phyloP scores from a whole-genome alignment of 1,140 invertebrate genomes.

The Oscheius sp. region DNA sequence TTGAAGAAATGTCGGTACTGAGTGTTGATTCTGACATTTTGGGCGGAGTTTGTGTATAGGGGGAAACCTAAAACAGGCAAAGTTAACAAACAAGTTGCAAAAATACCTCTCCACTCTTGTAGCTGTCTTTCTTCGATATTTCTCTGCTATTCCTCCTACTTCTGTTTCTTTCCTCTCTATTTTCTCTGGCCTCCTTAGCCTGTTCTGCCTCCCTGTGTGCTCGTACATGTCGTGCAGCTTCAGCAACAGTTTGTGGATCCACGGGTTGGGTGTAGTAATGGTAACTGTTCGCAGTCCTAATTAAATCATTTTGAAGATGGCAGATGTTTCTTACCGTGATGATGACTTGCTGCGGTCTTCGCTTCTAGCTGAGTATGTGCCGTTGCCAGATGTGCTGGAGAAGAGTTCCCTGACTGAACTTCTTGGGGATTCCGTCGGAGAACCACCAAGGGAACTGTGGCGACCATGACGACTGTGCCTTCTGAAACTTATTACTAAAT shows the following conservation, averaged over 20 bases:
- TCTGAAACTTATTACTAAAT: no score
- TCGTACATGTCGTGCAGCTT: slow-evolving; percentile 46
- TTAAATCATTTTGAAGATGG: neutral
- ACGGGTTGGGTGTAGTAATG: slow-evolving; percentile 59
- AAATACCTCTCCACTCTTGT: neutral
- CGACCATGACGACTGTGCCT: slow-evolving; percentile 49
- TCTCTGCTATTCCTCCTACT: slow-evolving; percentile 4
- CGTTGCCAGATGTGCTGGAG: slow-evolving; percentile 25
- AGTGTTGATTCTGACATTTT: slow-evolving; percentile 11
- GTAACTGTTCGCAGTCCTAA: slow-evolving; percentile 41
- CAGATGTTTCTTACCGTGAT: neutral
- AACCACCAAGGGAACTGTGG: slow-evolving; percentile 56
- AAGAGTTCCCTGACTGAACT: slow-evolving; percentile 46
- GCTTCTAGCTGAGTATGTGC: slow-evolving; percentile 30
- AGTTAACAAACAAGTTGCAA: neutral
- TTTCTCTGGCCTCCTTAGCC: slow-evolving; percentile 16
- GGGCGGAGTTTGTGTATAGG: neutral
- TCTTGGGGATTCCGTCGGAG: slow-evolving; percentile 55
- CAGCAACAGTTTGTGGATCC: slow-evolving; percentile 50
- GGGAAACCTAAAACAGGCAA: neutral
- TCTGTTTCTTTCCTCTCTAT: slow-evolving; percentile 15
- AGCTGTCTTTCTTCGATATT: neutral
- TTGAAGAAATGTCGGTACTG: slow-evolving; percentile 6
- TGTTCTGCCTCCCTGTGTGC: slow-evolving; percentile 26
- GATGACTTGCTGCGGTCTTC: slow-evolving; percentile 34